Evolutionary conservation across 2,888 invertebrate genomes (phyloP).

Genomic region (Eucera pruinosa): DNA sequence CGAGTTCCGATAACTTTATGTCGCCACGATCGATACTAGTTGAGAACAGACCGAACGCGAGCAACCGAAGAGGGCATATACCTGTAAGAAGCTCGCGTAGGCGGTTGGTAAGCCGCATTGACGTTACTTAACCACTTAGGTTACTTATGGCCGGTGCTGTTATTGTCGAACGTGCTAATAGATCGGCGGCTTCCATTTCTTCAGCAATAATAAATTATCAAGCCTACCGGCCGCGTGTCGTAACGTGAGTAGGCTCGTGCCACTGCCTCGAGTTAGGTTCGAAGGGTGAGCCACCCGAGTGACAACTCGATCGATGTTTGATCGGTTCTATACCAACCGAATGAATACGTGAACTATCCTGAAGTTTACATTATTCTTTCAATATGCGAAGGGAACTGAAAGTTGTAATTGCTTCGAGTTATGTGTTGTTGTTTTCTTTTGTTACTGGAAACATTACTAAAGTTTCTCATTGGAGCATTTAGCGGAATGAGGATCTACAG

Average conservation of each 20-base stretch:
- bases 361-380: background rate
- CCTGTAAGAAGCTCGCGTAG: slow-evolving; percentile 61
- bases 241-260: slow-evolving; percentile 57
- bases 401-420: background rate
- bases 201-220: slow-evolving; percentile 75
- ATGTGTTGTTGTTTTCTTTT: background rate
- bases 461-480: background rate
- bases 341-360: background rate
- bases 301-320: slow-evolving; percentile 25
- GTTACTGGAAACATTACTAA: background rate
- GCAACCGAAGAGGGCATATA: slow-evolving; percentile 22
- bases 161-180: slow-evolving; percentile 77
- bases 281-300: slow-evolving; percentile 33
- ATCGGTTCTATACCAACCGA: background rate
- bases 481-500: too few relatives aligned
- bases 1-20: slow-evolving; percentile 15
- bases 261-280: slow-evolving; percentile 18
- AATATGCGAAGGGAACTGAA: background rate
- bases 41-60: slow-evolving; percentile 25
- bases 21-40: slow-evolving; percentile 56
- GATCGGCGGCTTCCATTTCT: slow-evolving; percentile 75
- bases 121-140: slow-evolving; percentile 75
- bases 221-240: slow-evolving; percentile 59
- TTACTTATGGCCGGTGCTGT: slow-evolving; percentile 70
- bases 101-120: slow-evolving; percentile 67